Conservation (phyloP, 2,888 invertebrate species). For the Caenorhabditis sinica region DNA sequence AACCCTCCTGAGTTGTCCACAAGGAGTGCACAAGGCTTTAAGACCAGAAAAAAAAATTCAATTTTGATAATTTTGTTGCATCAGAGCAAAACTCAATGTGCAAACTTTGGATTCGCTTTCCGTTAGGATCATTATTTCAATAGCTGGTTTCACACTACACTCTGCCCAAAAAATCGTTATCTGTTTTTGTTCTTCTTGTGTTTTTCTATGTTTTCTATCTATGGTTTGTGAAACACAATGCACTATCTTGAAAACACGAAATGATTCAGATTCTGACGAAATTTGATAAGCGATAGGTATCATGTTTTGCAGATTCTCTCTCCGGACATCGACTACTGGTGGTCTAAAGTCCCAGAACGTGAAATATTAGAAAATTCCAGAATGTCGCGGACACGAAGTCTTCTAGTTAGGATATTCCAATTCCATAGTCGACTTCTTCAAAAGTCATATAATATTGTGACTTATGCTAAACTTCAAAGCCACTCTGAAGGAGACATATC, state of each 20-base stretch:
- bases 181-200: not conserved
- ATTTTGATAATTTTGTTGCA: no score
- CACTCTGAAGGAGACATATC: conserved; percentile 3
- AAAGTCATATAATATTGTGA: not conserved
- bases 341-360: no score
- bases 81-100: no score
- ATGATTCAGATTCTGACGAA: conserved; percentile 18
- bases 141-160: not conserved
- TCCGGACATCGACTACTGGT: no score
- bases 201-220: not conserved
- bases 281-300: conserved; percentile 6
- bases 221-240: not conserved
- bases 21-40: no score
- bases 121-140: no score
- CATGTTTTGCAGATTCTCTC: not conserved
- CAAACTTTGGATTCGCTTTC: no score
- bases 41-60: no score
- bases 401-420: no score
- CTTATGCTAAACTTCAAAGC: not conserved
- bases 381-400: no score
- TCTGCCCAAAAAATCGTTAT: no score
- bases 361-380: not conserved
- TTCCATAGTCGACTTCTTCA: not conserved
- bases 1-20: no score
- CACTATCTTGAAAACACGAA: not conserved